These are phyloP conservation scores for Leucozona laternaria DNA, from an alignment of 2,888 invertebrate genomes.

Conservation along the genomic window DNA sequence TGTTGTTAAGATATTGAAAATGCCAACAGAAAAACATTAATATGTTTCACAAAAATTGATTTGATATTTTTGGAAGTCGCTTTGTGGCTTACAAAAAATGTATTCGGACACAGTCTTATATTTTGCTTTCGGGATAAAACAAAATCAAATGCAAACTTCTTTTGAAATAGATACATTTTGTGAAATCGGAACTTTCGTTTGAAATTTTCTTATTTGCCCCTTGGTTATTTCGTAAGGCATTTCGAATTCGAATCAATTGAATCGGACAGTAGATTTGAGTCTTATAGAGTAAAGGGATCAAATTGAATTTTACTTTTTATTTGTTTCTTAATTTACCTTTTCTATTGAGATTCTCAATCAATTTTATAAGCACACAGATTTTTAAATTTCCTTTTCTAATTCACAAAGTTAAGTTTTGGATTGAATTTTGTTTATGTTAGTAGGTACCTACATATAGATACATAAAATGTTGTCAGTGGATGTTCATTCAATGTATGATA, in stretches of 20 bases:
- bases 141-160: not conserved
- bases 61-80: no score
- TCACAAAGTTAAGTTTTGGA: not conserved
- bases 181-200: not conserved
- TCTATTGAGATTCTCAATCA: not conserved
- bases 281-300: not conserved
- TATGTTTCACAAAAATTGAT: no score
- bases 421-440: not conserved
- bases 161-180: not conserved
- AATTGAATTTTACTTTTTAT: not conserved
- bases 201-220: not conserved
- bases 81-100: no score
- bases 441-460: not conserved
- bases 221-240: not conserved
- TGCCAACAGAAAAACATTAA: no score
- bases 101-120: no score
- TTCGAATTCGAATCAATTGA: constrained; percentile 1
- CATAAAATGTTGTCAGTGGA: no score
- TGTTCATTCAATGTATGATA: not conserved
- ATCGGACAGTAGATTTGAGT: not conserved
- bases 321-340: not conserved
- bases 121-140: no score
- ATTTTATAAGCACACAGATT: not conserved
- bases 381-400: not conserved
- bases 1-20: no score